Evolutionary conservation across 2,113 vertebrate genomes (phyloP).

Genomic region (Cynopterus brachyotis): DNA sequence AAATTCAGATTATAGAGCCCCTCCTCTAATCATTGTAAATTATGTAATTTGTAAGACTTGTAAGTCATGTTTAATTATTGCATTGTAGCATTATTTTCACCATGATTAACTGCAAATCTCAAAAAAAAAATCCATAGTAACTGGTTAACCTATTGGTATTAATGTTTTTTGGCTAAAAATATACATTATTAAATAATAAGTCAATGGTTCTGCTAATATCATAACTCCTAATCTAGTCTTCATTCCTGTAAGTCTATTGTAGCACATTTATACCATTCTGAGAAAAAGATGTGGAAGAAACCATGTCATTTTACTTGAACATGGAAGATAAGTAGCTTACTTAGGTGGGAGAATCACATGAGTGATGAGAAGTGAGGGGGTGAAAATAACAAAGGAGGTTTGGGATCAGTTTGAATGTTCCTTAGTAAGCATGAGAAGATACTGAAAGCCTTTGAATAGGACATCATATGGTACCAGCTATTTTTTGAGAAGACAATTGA

Average conservation of each 20-base stretch:
- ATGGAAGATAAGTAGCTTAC: neutral
- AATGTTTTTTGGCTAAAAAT: slow-evolving; percentile 66
- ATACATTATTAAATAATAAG: slow-evolving; percentile 61
- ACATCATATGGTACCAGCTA: neutral
- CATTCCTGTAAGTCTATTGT: neutral
- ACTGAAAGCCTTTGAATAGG: neutral
- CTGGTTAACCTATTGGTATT: slow-evolving; percentile 62
- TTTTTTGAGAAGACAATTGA: neutral
- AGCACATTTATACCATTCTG: neutral
- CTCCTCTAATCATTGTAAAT: neutral
- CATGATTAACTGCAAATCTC: slow-evolving; percentile 71
- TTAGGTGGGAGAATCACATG: neutral
- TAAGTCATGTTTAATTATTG: slow-evolving; percentile 51
- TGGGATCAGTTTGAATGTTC: neutral
- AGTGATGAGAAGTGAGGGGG: too few relatives aligned
- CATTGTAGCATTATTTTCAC: slow-evolving; percentile 67
- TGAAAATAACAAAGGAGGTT: neutral
- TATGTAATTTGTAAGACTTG: slow-evolving; percentile 59
- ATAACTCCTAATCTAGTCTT: neutral
- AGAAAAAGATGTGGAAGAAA: neutral
- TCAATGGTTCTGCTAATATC: neutral
- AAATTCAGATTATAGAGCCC: neutral
- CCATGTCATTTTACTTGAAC: neutral
- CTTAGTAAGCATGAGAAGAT: neutral
- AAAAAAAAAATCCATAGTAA: slow-evolving; percentile 59